These are phyloP conservation scores for Brachionus manjavacas DNA, from an alignment of 1,140 invertebrate genomes.

Conservation along the genomic window DNA sequence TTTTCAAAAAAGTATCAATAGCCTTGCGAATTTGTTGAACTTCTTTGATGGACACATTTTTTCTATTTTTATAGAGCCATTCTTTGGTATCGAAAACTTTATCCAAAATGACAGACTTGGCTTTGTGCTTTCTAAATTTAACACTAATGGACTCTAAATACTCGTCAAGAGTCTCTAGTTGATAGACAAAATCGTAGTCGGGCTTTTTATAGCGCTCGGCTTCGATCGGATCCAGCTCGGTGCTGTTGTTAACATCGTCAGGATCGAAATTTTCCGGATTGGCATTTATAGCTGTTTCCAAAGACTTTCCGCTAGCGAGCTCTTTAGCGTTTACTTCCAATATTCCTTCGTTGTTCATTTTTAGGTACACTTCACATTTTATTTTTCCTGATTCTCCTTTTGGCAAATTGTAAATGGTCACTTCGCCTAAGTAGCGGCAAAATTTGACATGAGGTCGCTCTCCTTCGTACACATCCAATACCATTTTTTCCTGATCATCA, in stretches of 20 bases:
- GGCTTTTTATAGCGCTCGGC: constrained; percentile 36
- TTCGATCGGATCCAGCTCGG: constrained; percentile 33
- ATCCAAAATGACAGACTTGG: background rate
- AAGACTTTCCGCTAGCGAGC: background rate
- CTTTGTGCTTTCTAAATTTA: constrained; percentile 29
- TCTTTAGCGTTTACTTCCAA: constrained; percentile 35
- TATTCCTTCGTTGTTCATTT: constrained; percentile 38
- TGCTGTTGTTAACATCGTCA: constrained; percentile 10
- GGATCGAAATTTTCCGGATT: constrained; percentile 31
- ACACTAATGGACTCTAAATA: background rate
- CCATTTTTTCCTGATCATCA: constrained; percentile 35
- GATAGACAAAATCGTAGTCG: constrained; percentile 30
- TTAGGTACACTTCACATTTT: constrained; percentile 35
- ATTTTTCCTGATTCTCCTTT: constrained; percentile 33
- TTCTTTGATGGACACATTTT: background rate
- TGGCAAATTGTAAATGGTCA: constrained; percentile 27
- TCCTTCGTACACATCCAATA: constrained; percentile 34
- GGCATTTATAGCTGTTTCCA: constrained; percentile 14
- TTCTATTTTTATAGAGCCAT: constrained; percentile 33
- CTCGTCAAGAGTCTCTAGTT: constrained; percentile 25
- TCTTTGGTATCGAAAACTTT: constrained; percentile 40
- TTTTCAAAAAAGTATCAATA: constrained; percentile 33
- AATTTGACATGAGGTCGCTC: constrained; percentile 39
- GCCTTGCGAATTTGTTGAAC: background rate
- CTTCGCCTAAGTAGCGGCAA: constrained; percentile 37